These are phyloP conservation scores for Temnothorax longispinosus DNA, from an alignment of 1,140 invertebrate species.

Conservation along the genomic window DNA sequence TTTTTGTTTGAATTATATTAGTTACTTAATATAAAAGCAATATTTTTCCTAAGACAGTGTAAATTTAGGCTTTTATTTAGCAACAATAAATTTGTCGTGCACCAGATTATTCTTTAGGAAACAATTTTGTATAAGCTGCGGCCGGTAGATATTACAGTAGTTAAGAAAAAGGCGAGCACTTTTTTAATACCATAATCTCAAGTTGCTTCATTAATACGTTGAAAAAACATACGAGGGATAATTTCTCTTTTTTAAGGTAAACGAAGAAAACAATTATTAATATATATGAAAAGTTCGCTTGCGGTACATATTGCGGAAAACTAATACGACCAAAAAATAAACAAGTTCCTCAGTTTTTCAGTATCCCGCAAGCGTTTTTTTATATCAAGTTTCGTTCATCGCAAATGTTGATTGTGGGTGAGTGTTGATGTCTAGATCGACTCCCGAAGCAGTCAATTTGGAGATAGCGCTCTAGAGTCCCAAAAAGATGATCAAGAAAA, in stretches of 20 bases:
- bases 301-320: neutral
- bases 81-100: neutral
- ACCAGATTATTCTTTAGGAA: constrained; percentile 1
- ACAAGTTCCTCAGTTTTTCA: neutral
- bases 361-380: neutral
- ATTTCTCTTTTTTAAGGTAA: neutral
- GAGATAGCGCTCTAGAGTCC: neutral
- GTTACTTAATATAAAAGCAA: neutral
- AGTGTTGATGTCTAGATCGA: neutral
- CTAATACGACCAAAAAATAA: neutral
- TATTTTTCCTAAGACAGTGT: neutral
- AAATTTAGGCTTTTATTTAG: neutral
- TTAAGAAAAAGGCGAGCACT: neutral
- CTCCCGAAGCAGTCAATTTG: neutral
- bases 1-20: neutral
- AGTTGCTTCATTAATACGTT: constrained; percentile 14
- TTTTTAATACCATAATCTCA: constrained; percentile 1
- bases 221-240: neutral
- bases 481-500: neutral
- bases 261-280: neutral
- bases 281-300: neutral
- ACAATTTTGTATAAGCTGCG: neutral
- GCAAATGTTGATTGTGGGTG: constrained; percentile 44
- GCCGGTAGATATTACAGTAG: neutral
- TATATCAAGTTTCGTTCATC: constrained; percentile 51